These are phyloP conservation scores for Xestoiulus laeticollis DNA, from an alignment of 2,888 invertebrate species.

Conservation along the genomic window DNA sequence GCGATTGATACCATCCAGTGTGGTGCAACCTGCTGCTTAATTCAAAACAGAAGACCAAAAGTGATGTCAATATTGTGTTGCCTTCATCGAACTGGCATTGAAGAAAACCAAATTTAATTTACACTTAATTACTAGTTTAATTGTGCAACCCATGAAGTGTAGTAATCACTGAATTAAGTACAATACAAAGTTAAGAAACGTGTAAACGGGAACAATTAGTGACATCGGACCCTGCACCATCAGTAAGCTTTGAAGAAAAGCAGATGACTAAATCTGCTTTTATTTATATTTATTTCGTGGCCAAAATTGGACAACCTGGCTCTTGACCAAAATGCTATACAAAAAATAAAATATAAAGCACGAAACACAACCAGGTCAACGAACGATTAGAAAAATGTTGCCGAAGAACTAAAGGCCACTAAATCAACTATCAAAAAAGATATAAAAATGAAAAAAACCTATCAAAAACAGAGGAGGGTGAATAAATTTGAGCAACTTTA, in stretches of 20 bases:
- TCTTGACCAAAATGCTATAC: not conserved
- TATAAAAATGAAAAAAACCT: not conserved
- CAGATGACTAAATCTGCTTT: not conserved
- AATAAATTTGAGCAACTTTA: not conserved
- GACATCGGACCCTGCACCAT: not conserved
- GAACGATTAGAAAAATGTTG: not conserved
- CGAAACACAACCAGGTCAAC: not conserved
- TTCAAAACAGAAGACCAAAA: not conserved
- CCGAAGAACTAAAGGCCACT: not conserved
- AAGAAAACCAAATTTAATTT: not conserved
- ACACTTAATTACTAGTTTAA: not conserved
- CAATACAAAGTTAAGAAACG: not conserved
- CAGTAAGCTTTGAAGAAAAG: too few relatives aligned
- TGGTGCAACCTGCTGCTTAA: not conserved
- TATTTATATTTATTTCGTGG: not conserved
- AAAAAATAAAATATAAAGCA: not conserved
- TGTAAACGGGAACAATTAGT: not conserved
- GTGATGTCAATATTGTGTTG: not conserved
- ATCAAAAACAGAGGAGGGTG: not conserved
- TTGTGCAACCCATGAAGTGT: not conserved
- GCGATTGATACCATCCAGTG: not conserved
- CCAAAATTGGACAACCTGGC: not conserved
- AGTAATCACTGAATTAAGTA: not conserved
- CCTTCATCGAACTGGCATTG: not conserved
- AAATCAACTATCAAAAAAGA: not conserved